Conservation (phyloP, 1,140 invertebrate genomes). For the Araneus ventricosus region DNA sequence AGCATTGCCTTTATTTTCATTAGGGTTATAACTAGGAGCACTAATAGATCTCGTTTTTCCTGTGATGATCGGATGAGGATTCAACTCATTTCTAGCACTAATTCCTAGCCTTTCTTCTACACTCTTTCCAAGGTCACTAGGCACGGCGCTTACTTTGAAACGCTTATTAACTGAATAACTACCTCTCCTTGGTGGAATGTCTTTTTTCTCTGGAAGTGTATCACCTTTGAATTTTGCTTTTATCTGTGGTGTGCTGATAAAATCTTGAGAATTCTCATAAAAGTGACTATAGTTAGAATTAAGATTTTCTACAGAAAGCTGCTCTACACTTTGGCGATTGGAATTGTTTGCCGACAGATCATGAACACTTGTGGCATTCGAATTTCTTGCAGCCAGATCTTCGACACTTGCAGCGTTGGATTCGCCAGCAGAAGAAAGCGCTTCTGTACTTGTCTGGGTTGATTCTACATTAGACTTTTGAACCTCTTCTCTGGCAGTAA, state of each 20-base stretch:
- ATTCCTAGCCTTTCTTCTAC: neutral
- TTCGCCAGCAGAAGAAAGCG: neutral
- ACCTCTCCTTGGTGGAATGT: neutral
- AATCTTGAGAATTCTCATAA: neutral
- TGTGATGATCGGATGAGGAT: neutral
- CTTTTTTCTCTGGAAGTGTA: neutral
- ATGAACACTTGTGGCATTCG: no score
- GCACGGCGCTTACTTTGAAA: neutral
- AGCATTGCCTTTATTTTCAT: neutral
- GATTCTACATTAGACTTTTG: neutral
- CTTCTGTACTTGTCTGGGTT: neutral
- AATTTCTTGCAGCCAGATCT: neutral
- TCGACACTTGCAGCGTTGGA: neutral
- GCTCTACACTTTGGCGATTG: neutral
- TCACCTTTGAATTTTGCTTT: neutral
- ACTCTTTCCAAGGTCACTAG: neutral
- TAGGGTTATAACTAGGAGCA: neutral
- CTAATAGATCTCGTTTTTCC: no score
- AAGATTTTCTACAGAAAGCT: neutral
- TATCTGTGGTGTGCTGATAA: neutral
- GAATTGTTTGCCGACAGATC: neutral
- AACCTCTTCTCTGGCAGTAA: neutral
- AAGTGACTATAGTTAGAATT: neutral
- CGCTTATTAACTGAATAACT: neutral
- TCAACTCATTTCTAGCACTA: neutral